These are phyloP conservation scores for Amazona guildingii DNA, from an alignment of 2,113 vertebrate species.

Conservation along the genomic window DNA sequence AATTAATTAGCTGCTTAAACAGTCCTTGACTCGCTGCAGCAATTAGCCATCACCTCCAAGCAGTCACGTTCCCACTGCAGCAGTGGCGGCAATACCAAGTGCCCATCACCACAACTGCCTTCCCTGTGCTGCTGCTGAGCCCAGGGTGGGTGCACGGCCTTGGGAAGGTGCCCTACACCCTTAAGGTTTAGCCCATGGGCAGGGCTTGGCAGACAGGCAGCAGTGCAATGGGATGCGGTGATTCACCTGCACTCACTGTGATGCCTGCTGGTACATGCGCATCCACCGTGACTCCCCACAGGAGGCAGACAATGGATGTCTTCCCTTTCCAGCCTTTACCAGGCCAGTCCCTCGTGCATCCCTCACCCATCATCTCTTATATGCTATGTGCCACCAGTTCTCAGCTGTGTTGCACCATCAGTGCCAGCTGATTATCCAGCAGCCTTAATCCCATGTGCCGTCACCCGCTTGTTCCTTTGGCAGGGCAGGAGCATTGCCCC, in stretches of 20 bases:
- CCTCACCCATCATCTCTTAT: not conserved
- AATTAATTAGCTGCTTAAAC: conserved; percentile 72
- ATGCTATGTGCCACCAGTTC: not conserved
- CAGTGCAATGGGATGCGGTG: not conserved
- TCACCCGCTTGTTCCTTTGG: not conserved
- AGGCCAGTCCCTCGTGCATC: not conserved
- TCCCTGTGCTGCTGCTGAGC: not conserved
- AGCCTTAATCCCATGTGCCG: not conserved
- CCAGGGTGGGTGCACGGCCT: not conserved
- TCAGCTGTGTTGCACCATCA: not conserved
- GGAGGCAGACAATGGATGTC: accelerated
- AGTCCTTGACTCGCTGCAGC: conserved; percentile 61
- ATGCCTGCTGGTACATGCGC: accelerated
- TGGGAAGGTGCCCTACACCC: not conserved
- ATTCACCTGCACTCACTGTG: accelerated
- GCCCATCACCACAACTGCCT: not conserved
- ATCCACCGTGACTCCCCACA: not conserved
- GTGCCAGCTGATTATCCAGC: not conserved
- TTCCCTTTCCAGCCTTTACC: not conserved
- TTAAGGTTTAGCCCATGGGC: accelerated
- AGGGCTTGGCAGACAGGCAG: not conserved
- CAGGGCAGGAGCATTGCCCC: not conserved
- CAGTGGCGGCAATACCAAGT: not conserved
- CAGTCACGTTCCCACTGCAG: not conserved
- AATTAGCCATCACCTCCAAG: conserved; percentile 43